phyloP scores from a whole-genome alignment of 2,113 vertebrate genomes.

The Pyrgilauda ruficollis region DNA sequence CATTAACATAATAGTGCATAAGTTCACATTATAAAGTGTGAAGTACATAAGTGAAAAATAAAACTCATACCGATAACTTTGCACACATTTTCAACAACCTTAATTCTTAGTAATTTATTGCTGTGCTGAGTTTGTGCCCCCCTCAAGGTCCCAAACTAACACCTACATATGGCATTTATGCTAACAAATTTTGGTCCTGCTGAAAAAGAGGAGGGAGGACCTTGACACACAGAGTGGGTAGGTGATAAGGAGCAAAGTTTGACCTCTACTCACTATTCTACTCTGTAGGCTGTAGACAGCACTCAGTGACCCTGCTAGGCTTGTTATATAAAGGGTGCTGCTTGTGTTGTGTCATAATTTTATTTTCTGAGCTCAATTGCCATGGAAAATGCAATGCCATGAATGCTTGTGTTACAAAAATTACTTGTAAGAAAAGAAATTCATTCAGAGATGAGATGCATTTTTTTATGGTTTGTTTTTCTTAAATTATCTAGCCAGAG shows the following conservation, averaged over 20 bases:
- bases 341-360: neutral
- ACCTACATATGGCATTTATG: neutral
- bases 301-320: neutral
- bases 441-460: neutral
- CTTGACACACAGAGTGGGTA: neutral
- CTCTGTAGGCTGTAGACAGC: neutral
- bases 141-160: neutral
- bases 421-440: neutral
- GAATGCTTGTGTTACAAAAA: neutral
- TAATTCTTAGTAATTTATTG: neutral
- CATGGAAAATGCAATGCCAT: neutral
- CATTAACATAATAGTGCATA: neutral
- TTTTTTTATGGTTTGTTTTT: slow-evolving; percentile 7
- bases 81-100: neutral
- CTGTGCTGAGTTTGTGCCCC: neutral
- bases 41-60: neutral
- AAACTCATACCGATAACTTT: neutral
- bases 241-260: neutral
- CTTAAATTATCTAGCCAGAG: neutral
- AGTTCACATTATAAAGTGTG: neutral
- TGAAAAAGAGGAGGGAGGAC: neutral
- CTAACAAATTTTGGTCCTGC: neutral
- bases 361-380: neutral
- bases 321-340: neutral
- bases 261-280: neutral